Conservation (phyloP, 2,888 invertebrate species). For the Leptopilina syphax region DNA sequence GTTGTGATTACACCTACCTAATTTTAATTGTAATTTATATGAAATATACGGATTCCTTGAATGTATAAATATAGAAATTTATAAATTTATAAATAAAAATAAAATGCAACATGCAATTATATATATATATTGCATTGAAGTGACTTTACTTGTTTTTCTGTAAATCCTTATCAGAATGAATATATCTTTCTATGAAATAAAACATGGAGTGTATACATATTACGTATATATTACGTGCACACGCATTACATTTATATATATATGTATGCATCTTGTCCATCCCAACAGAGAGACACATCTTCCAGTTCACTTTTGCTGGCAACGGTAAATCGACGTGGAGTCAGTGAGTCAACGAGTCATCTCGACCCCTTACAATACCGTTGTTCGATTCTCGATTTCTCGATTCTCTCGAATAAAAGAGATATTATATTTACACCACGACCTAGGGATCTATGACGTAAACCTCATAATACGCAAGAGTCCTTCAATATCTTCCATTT, state of each 20-base stretch:
- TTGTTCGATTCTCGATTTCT: slow-evolving; percentile 31
- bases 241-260: too few species aligned
- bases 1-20: too few species aligned
- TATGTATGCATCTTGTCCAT: background rate
- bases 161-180: background rate
- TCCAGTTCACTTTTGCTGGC: slow-evolving; percentile 35
- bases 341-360: slow-evolving; percentile 38
- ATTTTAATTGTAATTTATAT: too few species aligned
- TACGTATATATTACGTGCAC: slow-evolving; percentile 8
- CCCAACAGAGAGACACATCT: slow-evolving; percentile 12
- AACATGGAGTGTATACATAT: background rate
- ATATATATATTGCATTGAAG: background rate
- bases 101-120: too few species aligned
- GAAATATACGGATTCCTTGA: too few species aligned
- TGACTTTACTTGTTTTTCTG: background rate
- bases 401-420: background rate
- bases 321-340: slow-evolving; percentile 34
- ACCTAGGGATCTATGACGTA: slow-evolving; percentile 36
- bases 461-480: background rate
- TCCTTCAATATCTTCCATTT: background rate
- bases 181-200: background rate
- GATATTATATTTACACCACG: background rate
- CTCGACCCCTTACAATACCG: slow-evolving; percentile 31
- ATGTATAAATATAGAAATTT: too few species aligned
- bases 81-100: too few species aligned